A percentile compares a stretch with the other conserved stretches of the same genome.
These are phyloP conservation scores for Eucera pruinosa DNA, from an alignment of 2,888 invertebrate species.

Conservation along the genomic window DNA sequence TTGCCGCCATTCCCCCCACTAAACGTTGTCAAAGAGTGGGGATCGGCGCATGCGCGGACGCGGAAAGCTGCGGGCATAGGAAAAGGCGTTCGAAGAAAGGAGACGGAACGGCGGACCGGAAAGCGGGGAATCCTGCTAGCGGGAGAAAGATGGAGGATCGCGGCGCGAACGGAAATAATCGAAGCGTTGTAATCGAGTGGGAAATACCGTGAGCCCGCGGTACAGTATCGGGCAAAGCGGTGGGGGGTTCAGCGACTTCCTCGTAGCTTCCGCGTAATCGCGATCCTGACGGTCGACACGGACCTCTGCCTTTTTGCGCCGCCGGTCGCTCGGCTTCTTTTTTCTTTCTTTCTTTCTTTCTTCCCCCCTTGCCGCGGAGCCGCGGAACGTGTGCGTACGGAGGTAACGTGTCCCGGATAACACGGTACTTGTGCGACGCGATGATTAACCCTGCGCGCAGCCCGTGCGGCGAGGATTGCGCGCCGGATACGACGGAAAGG, in stretches of 20 bases:
- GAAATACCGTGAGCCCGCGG: constrained; percentile 41
- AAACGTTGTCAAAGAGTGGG: constrained; percentile 8
- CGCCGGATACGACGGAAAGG: too few species aligned
- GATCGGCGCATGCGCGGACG: constrained; percentile 35
- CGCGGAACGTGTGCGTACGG: too few species aligned
- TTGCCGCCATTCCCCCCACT: constrained; percentile 69
- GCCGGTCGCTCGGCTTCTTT: constrained; percentile 10
- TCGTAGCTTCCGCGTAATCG: constrained; percentile 77
- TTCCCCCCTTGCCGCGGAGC: too few species aligned
- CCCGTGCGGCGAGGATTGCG: too few species aligned
- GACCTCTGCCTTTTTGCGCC: constrained; percentile 31
- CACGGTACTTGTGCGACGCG: too few species aligned
- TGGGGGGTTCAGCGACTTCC: constrained; percentile 74
- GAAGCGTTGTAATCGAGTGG: constrained; percentile 66
- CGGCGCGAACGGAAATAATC: constrained; percentile 68
- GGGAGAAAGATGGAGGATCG: constrained; percentile 44
- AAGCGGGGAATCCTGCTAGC: constrained; percentile 26
- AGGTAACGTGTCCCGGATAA: too few species aligned
- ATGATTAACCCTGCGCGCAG: too few species aligned
- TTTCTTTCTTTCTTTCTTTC: too few species aligned
- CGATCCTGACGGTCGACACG: constrained; percentile 61
- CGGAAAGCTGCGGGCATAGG: constrained; percentile 37
- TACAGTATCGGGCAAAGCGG: too few species aligned
- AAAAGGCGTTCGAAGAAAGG: constrained; percentile 39
- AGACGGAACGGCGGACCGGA: constrained; percentile 54